Percentiles rank a stretch among this genome's conserved stretches.
phyloP scores from a whole-genome alignment of 2,113 vertebrate genomes.

The Motacilla alba region DNA sequence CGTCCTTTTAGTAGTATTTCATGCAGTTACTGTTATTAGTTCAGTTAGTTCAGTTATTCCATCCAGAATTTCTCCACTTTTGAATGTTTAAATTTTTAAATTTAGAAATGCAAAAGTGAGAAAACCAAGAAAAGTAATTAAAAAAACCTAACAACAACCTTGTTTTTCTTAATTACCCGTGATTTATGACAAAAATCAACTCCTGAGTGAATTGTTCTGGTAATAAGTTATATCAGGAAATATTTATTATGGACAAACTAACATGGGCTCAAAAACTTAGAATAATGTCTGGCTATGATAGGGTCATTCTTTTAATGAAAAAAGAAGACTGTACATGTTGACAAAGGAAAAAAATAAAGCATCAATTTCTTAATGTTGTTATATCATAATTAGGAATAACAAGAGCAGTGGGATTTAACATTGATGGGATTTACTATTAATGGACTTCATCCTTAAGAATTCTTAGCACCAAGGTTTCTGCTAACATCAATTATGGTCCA shows the following conservation, averaged over 20 bases:
- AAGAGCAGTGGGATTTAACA: not conserved
- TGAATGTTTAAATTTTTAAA: not conserved
- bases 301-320: not conserved
- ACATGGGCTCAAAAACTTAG: not conserved
- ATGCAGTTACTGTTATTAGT: not conserved
- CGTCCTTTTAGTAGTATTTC: not conserved
- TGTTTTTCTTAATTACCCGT: not conserved
- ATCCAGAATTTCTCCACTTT: not conserved
- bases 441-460: not conserved
- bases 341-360: not conserved
- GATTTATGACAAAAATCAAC: not conserved
- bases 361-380: not conserved
- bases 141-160: not conserved
- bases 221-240: not conserved
- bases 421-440: not conserved
- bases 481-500: not conserved
- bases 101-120: not conserved
- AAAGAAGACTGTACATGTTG: not conserved
- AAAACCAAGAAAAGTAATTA: not conserved
- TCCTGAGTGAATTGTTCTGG: not conserved
- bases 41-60: not conserved
- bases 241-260: not conserved
- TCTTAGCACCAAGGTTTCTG: not conserved
- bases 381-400: not conserved
- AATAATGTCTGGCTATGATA: not conserved